Evolutionary conservation across 2,113 vertebrate species (phyloP).

Genomic region (Ochotona curzoniae): DNA sequence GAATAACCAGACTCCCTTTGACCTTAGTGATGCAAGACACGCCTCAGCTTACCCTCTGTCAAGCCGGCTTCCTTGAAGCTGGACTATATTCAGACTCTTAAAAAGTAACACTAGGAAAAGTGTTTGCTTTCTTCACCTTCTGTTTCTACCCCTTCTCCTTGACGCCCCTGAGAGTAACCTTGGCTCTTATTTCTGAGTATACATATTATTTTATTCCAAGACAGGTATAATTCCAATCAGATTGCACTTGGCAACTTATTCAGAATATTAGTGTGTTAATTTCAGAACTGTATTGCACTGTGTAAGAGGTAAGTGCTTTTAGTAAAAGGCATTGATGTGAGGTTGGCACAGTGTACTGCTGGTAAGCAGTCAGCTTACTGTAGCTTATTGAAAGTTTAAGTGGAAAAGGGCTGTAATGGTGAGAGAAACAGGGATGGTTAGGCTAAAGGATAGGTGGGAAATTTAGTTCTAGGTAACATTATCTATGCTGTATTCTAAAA

Average conservation of each 20-base stretch:
- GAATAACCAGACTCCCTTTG: too few species aligned
- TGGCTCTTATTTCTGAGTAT: not conserved
- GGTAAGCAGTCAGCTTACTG: not conserved
- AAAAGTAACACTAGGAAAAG: not conserved
- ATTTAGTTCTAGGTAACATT: not conserved
- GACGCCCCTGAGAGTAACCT: not conserved
- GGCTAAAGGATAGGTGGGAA: not conserved
- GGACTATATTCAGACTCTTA: accelerated
- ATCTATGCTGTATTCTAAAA: not conserved
- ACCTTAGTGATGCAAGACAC: too few species aligned
- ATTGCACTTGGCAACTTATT: not conserved
- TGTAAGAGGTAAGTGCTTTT: not conserved
- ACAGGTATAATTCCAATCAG: not conserved
- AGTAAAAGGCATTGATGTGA: not conserved
- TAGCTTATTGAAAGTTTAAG: not conserved
- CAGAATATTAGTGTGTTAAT: not conserved
- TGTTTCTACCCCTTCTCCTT: not conserved
- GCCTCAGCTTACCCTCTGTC: not conserved
- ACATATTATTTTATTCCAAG: not conserved
- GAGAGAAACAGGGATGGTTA: not conserved
- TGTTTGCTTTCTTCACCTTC: not conserved
- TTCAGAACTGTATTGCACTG: not conserved
- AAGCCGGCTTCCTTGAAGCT: not conserved
- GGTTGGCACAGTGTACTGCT: not conserved
- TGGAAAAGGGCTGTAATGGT: not conserved